Evolutionary conservation across 2,113 vertebrate genomes (phyloP), one percentile per base, ranked within the genome.

Genomic region (Spea multiplicata): DNA sequence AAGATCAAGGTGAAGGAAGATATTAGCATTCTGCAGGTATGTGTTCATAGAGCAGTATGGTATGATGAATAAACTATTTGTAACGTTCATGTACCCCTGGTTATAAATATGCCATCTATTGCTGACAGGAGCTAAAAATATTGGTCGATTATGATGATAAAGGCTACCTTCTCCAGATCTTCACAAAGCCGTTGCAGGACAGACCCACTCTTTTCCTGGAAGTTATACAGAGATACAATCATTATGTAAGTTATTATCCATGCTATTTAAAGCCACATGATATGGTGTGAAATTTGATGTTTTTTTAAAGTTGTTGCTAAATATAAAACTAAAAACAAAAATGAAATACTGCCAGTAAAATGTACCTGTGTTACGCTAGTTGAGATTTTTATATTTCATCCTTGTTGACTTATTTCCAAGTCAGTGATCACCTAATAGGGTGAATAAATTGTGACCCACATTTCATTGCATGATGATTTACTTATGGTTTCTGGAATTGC

Each of bases 111-210:
- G 52, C 6, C 30, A n/a, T 9, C n/a, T 61, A 5, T 80, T 73
- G 64, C 50, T 55, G 44, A 5, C 76, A 94, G 93, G 91, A 93
- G 68, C 48, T 93, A 79, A 94, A 91, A 84, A 93, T 94, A 85
- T 84, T 94, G 75, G 91, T 94, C 47, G 93, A 94, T 83, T 94
- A 88, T 66, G 93, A 94, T 44, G 92, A 94, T 71, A 92, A 94
- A 5, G 93, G 93, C 52, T 94, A 94, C 82, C 90, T 94, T 47
- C 92, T 94, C 6, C 93, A 94, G 83, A 94, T 94, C 89, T 94
- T 94, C 84, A 90, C 91, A 84, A 94, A 94, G 80, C 93, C 93
- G 1, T 82, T 93, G 71, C 93, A 94, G 83, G 93, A 94, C 87
- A 83, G 92, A 64, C 93, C 93, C 0, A 94, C 93, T 0, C 91